Conservation (phyloP, 2,113 vertebrate species). For the Mola mola region DNA sequence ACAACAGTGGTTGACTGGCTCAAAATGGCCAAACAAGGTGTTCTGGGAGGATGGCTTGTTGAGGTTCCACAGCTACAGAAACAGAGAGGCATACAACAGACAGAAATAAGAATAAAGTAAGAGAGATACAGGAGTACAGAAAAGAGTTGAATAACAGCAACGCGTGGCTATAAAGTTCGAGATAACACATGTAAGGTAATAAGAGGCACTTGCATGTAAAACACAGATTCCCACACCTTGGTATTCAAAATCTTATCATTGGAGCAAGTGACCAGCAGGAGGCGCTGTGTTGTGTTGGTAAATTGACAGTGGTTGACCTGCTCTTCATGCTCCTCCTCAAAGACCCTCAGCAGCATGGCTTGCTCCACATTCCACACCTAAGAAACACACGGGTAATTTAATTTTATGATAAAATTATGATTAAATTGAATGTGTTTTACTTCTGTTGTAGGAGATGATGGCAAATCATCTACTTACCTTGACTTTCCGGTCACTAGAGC, state of each 20-base stretch:
- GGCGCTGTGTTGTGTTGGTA: conserved; percentile 79
- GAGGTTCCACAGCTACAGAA: conserved; percentile 89
- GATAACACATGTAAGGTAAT: too few relatives aligned
- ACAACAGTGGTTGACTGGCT: conserved; percentile 91
- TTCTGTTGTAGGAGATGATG: background rate
- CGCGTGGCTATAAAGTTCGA: too few relatives aligned
- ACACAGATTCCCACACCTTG: conserved; percentile 67
- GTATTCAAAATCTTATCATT: conserved; percentile 85
- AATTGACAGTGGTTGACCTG: conserved; percentile 95
- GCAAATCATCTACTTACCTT: conserved; percentile 80
- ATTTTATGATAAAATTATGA: background rate
- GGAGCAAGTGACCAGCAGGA: conserved; percentile 92
- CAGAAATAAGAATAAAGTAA: too few relatives aligned
- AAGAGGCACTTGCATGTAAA: background rate
- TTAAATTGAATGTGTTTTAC: too few relatives aligned
- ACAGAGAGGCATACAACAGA: background rate
- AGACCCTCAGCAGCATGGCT: conserved; percentile 79
- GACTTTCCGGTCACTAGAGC: conserved; percentile 92
- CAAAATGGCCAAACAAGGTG: conserved; percentile 90
- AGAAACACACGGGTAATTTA: background rate
- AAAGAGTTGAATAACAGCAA: background rate
- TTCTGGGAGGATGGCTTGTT: conserved; percentile 88
- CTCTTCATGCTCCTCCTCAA: conserved; percentile 89
- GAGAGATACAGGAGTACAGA: background rate
- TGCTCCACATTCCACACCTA: conserved; percentile 91